A percentile compares a stretch with the other conserved stretches of the same genome.
Conservation (phyloP, 2,888 invertebrate species). For the Lacanobia wlatinum region DNA sequence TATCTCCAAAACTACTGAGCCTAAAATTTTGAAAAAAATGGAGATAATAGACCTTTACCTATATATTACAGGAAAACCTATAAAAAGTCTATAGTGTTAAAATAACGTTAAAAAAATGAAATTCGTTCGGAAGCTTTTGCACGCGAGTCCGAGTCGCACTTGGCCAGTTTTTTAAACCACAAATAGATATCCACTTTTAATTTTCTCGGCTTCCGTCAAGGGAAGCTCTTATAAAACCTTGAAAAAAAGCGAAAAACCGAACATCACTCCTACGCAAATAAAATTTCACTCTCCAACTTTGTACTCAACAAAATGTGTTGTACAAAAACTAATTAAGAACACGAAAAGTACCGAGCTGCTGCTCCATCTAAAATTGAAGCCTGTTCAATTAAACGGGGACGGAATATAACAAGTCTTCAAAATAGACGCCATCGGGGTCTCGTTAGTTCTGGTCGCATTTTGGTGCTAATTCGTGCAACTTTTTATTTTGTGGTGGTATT, state of each 20-base stretch:
- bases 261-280: neutral
- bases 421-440: neutral
- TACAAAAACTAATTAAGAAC: conserved; percentile 26
- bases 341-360: neutral
- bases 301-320: conserved; percentile 10
- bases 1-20: too few species aligned
- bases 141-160: too few species aligned
- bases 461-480: neutral
- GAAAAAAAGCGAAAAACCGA: neutral
- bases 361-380: conserved; percentile 29
- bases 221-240: neutral
- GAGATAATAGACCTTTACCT: too few species aligned
- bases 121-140: too few species aligned
- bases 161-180: too few species aligned
- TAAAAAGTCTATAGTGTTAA: too few species aligned
- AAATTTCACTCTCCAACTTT: conserved; percentile 1
- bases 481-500: too few species aligned
- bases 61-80: too few species aligned
- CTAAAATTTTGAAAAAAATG: too few species aligned
- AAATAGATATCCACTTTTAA: too few species aligned
- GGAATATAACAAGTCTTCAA: neutral
- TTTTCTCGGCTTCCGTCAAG: too few species aligned
- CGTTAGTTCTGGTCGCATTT: neutral
- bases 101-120: too few species aligned
- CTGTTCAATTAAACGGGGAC: conserved; percentile 17